Evolutionary conservation across 2,888 invertebrate species (phyloP).

Genomic region (Trachelus troglodyta): DNA sequence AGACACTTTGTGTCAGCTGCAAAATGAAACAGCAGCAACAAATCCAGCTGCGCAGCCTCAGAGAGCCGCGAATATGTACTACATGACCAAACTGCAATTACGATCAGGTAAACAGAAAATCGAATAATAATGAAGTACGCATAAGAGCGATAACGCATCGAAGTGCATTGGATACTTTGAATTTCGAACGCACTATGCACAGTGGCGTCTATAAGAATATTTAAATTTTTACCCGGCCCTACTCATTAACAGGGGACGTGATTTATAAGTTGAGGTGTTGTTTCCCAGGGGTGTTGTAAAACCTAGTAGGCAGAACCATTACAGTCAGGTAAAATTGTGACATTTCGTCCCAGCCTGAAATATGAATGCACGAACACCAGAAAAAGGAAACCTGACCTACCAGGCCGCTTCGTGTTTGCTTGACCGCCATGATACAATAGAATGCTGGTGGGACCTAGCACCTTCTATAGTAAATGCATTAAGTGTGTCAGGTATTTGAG

Average conservation of each 20-base stretch:
- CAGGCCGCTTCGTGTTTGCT: not conserved
- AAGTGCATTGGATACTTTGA: not conserved
- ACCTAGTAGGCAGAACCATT: not conserved
- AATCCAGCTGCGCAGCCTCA: conserved; percentile 87
- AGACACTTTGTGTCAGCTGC: conserved; percentile 90
- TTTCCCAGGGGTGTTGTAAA: not conserved
- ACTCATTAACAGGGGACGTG: not conserved
- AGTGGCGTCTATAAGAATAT: not conserved
- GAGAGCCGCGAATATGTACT: conserved; percentile 90
- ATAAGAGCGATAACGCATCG: not conserved
- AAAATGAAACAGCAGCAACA: conserved; percentile 92
- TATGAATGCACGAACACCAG: not conserved
- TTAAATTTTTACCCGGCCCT: not conserved
- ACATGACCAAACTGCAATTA: conserved; percentile 93
- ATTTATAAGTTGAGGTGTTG: not conserved
- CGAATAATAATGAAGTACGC: not conserved
- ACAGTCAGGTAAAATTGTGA: not conserved
- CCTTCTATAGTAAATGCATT: not conserved
- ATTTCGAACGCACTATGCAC: not conserved
- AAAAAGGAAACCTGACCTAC: not conserved
- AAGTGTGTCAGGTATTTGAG: conserved; percentile 30
- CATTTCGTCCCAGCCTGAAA: not conserved
- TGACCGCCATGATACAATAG: not conserved
- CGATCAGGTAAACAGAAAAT: conserved; percentile 72
- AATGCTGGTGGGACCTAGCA: not conserved